Conservation (phyloP, 2,888 invertebrate species). For the Pharmacophagus antenor region DNA sequence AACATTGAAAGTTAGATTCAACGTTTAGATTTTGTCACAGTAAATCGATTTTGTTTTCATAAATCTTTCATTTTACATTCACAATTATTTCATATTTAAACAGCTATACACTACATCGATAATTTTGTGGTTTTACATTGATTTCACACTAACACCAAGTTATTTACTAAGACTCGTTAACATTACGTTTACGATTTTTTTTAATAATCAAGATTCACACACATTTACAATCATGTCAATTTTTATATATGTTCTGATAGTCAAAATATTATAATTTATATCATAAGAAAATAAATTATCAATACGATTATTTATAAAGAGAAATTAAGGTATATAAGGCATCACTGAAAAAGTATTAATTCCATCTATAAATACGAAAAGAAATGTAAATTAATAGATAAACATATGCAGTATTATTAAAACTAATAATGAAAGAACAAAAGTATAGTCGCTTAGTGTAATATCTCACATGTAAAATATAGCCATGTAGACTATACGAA, state of each 20-base stretch:
- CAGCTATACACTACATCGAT: background rate
- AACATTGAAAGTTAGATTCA: background rate
- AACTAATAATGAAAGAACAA: too few relatives aligned
- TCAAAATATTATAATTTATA: background rate
- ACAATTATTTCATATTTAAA: background rate
- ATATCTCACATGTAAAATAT: too few relatives aligned
- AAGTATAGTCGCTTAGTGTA: too few relatives aligned
- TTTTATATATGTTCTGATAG: background rate
- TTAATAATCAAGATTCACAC: too few relatives aligned
- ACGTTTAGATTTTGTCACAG: background rate
- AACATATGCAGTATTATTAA: too few relatives aligned
- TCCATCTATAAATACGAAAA: background rate
- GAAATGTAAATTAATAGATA: background rate
- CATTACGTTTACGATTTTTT: too few relatives aligned
- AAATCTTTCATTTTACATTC: background rate
- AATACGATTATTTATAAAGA: too few relatives aligned
- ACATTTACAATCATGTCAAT: too few relatives aligned
- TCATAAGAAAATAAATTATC: background rate
- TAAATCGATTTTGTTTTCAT: background rate
- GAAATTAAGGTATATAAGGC: background rate
- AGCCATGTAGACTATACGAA: too few relatives aligned
- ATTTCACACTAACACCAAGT: background rate
- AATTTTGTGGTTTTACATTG: slow-evolving; percentile 2
- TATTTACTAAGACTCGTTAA: background rate
- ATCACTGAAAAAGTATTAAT: background rate